These are phyloP conservation scores for Montipora capricornis DNA, from an alignment of 64 coral and sea anemone genomes.

Conservation along the genomic window DNA sequence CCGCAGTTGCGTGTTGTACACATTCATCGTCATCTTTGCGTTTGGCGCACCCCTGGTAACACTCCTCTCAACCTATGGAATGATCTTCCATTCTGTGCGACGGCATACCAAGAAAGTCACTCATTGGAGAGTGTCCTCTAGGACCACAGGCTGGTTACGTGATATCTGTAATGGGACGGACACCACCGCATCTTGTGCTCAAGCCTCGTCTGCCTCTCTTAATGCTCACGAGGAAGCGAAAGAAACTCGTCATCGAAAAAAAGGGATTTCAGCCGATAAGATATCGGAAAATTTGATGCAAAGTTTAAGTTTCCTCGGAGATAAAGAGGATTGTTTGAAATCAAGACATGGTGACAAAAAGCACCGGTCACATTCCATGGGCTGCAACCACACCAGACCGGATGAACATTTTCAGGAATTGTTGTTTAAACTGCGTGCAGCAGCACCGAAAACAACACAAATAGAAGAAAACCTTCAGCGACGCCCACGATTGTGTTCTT, in stretches of 20 bases:
- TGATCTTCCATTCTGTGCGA: conserved; percentile 76
- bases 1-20: conserved; percentile 73
- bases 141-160: not conserved
- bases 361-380: conserved; percentile 8
- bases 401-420: conserved; percentile 14
- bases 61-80: conserved; percentile 83
- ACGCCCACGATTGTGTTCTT: not conserved
- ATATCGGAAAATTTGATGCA: not conserved
- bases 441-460: not conserved
- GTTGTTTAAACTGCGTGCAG: not conserved
- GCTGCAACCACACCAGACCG: conserved; percentile 3
- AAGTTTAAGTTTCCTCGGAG: not conserved
- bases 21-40: conserved; percentile 69
- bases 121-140: conserved; percentile 48
- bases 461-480: not conserved
- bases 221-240: not conserved
- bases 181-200: not conserved
- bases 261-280: not conserved
- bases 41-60: conserved; percentile 79
- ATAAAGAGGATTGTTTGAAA: not conserved
- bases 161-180: not conserved
- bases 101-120: conserved; percentile 69
- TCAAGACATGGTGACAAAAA: not conserved
- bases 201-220: not conserved
- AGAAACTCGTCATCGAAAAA: not conserved